These are phyloP conservation scores for Erpornis zantholeuca DNA, from an alignment of 2,113 vertebrate genomes.

Conservation along the genomic window DNA sequence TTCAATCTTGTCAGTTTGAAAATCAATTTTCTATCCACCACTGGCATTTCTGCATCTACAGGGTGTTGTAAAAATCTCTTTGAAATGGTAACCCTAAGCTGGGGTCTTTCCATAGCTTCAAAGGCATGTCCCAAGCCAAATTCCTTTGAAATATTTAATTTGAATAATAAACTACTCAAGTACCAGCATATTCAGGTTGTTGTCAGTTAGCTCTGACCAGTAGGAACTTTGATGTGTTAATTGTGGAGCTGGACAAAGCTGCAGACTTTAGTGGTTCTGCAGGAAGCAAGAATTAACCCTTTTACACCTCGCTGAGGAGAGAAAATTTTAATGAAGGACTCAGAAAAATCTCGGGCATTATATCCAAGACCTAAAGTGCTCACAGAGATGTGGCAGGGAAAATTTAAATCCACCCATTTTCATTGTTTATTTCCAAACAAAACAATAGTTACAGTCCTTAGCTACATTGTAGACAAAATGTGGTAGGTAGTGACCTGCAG, in stretches of 20 bases:
- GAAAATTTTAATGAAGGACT: neutral
- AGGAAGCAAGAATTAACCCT: neutral
- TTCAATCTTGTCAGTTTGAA: neutral
- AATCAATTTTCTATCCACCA: neutral
- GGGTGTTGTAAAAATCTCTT: constrained; percentile 16
- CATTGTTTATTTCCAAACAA: neutral
- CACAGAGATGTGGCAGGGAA: neutral
- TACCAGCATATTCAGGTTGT: neutral
- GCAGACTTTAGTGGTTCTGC: neutral
- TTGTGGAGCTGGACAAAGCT: constrained; percentile 2
- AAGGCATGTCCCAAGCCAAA: neutral
- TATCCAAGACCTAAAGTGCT: neutral
- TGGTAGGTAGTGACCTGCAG: fast-evolving
- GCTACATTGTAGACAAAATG: neutral
- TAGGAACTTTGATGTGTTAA: constrained; percentile 56
- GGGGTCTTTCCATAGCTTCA: neutral
- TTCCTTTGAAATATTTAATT: constrained; percentile 44
- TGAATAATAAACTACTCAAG: constrained; percentile 39
- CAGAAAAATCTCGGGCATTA: neutral
- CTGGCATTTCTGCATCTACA: neutral
- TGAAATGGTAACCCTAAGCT: constrained; percentile 18
- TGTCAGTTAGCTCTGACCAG: constrained; percentile 44
- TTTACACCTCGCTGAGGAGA: neutral
- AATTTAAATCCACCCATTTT: neutral
- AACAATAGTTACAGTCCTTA: neutral